These are phyloP conservation scores for Albula glossodonta DNA, from an alignment of 2,113 vertebrate genomes.

Conservation along the genomic window DNA sequence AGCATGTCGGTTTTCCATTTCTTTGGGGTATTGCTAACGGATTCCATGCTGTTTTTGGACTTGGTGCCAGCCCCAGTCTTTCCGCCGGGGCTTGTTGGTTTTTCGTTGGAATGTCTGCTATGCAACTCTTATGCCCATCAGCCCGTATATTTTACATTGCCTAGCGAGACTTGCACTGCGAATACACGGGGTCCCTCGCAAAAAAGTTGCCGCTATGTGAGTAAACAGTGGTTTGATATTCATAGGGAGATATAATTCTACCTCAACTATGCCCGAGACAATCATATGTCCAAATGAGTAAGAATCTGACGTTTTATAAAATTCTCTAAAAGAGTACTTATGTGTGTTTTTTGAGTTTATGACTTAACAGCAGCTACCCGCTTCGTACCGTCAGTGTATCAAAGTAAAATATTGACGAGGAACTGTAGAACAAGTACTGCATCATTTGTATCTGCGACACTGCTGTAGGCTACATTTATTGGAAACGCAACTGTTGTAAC, in stretches of 20 bases:
- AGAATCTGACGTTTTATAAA: neutral
- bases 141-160: conserved; percentile 32
- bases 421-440: neutral
- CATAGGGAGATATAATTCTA: neutral
- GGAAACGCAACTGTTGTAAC: neutral
- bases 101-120: conserved; percentile 53
- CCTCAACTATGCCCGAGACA: neutral
- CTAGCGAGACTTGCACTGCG: conserved; percentile 21
- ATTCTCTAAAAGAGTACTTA: neutral
- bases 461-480: neutral
- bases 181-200: conserved; percentile 11
- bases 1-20: conserved; percentile 54
- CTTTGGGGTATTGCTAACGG: conserved; percentile 50
- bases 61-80: conserved; percentile 43
- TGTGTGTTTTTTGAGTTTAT: neutral
- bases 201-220: neutral
- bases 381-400: neutral
- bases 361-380: neutral
- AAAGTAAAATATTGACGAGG: neutral
- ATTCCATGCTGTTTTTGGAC: conserved; percentile 58
- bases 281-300: neutral
- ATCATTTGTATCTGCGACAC: neutral
- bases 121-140: conserved; percentile 43
- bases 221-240: neutral
- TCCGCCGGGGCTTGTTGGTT: conserved; percentile 47